Base-by-base conservation (phyloP, 2,113 vertebrate genomes). In the Sylvia atricapilla region DNA sequence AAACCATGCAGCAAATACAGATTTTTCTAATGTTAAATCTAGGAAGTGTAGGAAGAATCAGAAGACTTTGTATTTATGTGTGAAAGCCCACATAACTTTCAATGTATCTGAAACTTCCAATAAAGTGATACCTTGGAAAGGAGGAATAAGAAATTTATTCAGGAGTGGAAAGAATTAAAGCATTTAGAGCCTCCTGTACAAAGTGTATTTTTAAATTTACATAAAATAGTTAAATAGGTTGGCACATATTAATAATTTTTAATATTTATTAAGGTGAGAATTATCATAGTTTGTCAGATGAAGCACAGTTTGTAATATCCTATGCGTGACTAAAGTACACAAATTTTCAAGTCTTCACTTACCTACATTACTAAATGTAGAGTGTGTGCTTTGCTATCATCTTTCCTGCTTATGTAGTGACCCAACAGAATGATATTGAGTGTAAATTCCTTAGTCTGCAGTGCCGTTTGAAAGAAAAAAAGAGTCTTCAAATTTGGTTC, bases 21-120 rank as follows among this genome's bases (percentile, higher is more conserved):
- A 23, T 79, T 63, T 83, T 20, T 49, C 37, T 58, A 6, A 10
- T 67, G 4, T 67, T 74, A 58, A 44, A 56, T 15, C 19, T 52
- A 58, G 14, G 15, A 39, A 78, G 7, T 20, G 7, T 23, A 53
- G 13, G 5, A 79, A 77, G 31, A 79, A 39, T 15, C 7, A 33
- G 9, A 67, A 35, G 13, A 85, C 47, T 68, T 63, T 37, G 25
- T 13, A 5, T 2, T 59, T 47, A 47, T 0, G 0, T 75, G 33
- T 52, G n/a, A 79, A 39, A 56, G 5, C 7, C 15, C 59, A 17
- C 5, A 13, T 63, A 63, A 53, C 9, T 76, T 58, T 62, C 14
- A 37, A 4, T n/a, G 7, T 23, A 52, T 58, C 13, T 62, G 14
- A 79, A 75, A 53, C 6, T 75, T 88, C 22, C 35, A 44, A 37